Base-by-base conservation (phyloP, 2,797 vertebrate genomes). In the Chaetophractus vellerosus region DNA sequence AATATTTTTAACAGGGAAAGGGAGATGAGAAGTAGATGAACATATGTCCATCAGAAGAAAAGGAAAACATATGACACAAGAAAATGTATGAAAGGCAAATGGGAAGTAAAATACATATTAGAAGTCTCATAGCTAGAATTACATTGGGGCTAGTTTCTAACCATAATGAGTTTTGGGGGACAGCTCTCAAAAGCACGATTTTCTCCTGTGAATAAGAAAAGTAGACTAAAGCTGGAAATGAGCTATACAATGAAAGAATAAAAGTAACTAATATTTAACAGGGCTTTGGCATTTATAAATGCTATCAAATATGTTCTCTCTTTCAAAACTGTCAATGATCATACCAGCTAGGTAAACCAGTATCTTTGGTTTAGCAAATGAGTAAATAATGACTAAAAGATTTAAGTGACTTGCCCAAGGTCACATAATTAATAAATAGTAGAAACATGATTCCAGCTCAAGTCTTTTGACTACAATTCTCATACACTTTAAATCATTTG, bases 41-140 rank as follows among this genome's bases (percentile, higher is more conserved):
- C 94, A 48, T 90, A 84, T 81, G 55, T 82, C 50, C 50, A 41
- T 87, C 66, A 79, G 64, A 93, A 89, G 93, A 90, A 96, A 97
- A 96, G 7, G 33, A 95, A 98, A 95, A 38, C 6, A 38, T 48
- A 0, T 92, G 88, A 82, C 78, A 93, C 93, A 97, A 95, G 31
- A 95, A 86, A 93, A 50, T 76, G 74, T 74, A 38, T 93, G 68
- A n/a, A 64, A 93, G 94, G 94, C 61, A 88, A 96, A 93, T 78
- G 63, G n/a, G 36, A 95, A 96, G 75, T 33, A 87, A 45, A 33
- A 95, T 91, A 72, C 19, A 71, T 69, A 72, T 36, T 91, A 81
- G 64, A 66, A 89, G 48, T 80, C 89, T 82, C 88, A 16, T 75
- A 66, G 64, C 66, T 92, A 87, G 31, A 71, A 57, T 18, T 64